These are phyloP conservation scores for Holocentrus rufus DNA, from an alignment of 2,797 vertebrate genomes.

Conservation along the genomic window DNA sequence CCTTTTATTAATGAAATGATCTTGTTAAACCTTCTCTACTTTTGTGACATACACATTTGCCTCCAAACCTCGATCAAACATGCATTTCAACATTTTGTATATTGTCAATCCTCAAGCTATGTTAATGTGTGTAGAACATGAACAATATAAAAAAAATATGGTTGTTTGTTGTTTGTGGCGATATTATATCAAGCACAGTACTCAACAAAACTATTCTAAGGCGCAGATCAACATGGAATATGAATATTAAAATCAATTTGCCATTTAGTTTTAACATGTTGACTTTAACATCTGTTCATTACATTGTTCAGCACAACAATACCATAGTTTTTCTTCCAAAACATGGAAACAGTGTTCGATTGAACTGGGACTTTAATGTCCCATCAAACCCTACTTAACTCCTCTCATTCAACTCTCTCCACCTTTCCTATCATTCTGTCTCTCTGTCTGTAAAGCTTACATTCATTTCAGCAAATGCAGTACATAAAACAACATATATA, in stretches of 20 bases:
- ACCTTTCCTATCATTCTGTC: slow-evolving; percentile 38
- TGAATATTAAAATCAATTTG: slow-evolving; percentile 49
- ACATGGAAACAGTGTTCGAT: slow-evolving; percentile 54
- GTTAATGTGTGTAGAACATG: slow-evolving; percentile 28
- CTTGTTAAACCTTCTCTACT: slow-evolving; percentile 34
- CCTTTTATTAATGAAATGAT: slow-evolving; percentile 34
- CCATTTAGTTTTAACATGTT: slow-evolving; percentile 28
- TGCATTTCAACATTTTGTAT: slow-evolving; percentile 21
- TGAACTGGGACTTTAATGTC: slow-evolving; percentile 28
- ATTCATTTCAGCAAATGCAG: slow-evolving; percentile 71
- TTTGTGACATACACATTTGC: slow-evolving; percentile 23
- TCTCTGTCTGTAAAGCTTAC: slow-evolving; percentile 57
- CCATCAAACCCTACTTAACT: slow-evolving; percentile 21
- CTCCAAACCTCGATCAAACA: slow-evolving; percentile 42
- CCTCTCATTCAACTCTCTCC: slow-evolving; percentile 16
- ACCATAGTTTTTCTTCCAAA: slow-evolving; percentile 27
- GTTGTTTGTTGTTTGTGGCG: neutral
- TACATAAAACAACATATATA: slow-evolving; percentile 65
- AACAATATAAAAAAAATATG: slow-evolving; percentile 13
- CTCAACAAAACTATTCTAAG: slow-evolving; percentile 25
- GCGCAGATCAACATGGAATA: slow-evolving; percentile 18
- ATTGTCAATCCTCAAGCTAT: slow-evolving; percentile 1
- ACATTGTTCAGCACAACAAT: slow-evolving; percentile 17
- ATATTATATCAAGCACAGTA: slow-evolving; percentile 11
- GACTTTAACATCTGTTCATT: slow-evolving; percentile 22